Evolutionary conservation across 2,113 vertebrate genomes (phyloP).

Genomic region (Pachypanchax playfairii): DNA sequence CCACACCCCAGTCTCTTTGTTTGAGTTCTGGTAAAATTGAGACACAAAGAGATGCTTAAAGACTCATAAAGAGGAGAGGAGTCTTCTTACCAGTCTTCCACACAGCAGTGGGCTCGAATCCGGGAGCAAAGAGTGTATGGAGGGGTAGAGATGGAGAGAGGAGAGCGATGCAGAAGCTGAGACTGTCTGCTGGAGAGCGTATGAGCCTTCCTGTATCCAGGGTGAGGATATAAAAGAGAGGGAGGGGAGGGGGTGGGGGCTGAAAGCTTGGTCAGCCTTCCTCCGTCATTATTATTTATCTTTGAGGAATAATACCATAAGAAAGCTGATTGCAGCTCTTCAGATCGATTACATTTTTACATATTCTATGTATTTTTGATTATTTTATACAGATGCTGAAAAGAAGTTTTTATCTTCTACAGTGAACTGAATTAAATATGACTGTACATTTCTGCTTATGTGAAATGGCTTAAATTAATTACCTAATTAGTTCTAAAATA

Average conservation of each 20-base stretch:
- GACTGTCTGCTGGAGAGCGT: constrained; percentile 67
- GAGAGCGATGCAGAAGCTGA: constrained; percentile 62
- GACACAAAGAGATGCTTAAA: constrained; percentile 5
- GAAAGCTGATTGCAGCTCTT: constrained; percentile 41
- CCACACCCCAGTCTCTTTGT: constrained; percentile 78
- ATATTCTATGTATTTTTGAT: neutral
- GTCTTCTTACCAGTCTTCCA: constrained; percentile 66
- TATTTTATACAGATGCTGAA: constrained; percentile 4
- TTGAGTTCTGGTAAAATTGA: constrained; percentile 32
- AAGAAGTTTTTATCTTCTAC: too few relatives aligned
- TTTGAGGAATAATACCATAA: constrained; percentile 31
- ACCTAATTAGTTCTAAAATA: too few relatives aligned
- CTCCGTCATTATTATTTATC: constrained; percentile 68
- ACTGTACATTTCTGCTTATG: too few relatives aligned
- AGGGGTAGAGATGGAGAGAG: constrained; percentile 36
- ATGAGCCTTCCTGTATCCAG: constrained; percentile 65
- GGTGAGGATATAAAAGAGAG: constrained; percentile 74
- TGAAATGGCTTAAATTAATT: too few relatives aligned
- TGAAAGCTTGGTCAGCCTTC: constrained; percentile 65
- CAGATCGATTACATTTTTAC: too few relatives aligned
- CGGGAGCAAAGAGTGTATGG: constrained; percentile 42
- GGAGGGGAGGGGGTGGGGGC: constrained; percentile 52
- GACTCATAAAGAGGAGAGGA: constrained; percentile 25
- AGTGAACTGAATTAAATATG: too few relatives aligned
- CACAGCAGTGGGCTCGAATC: constrained; percentile 60